Conservation (phyloP, 2,113 vertebrate genomes). For the Acinonyx jubatus region DNA sequence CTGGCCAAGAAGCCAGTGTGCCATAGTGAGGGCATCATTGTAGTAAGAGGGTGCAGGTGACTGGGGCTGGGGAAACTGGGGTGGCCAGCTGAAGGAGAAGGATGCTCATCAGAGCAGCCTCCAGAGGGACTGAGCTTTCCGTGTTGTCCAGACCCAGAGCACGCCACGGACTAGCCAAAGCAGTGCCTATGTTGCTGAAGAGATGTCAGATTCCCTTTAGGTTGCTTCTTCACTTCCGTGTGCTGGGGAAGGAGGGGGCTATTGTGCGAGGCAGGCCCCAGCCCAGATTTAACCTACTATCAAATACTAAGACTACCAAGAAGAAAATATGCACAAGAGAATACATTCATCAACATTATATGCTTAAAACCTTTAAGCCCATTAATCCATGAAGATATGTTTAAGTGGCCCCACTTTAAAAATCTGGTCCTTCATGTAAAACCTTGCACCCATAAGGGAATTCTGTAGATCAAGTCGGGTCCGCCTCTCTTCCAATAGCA, state of each 20-base stretch:
- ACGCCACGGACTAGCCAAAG: rapidly evolving
- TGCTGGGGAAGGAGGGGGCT: background rate
- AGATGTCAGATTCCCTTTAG: background rate
- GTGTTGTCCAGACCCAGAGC: background rate
- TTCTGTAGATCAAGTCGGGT: background rate
- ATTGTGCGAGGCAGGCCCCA: background rate
- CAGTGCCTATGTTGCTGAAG: background rate
- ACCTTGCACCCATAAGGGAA: background rate
- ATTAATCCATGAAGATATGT: constrained; percentile 25
- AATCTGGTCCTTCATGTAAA: background rate
- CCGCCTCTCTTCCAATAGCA: background rate
- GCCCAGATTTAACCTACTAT: background rate
- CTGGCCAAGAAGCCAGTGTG: background rate
- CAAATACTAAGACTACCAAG: background rate
- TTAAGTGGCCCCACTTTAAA: constrained; percentile 5
- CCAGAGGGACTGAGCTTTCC: background rate
- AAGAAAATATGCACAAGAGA: background rate
- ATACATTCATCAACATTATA: background rate
- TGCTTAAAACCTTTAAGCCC: constrained; percentile 23
- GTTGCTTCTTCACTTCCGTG: background rate
- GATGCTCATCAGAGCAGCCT: background rate
- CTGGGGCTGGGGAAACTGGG: background rate
- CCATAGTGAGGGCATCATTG: background rate
- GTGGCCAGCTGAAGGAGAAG: background rate
- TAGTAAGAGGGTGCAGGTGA: background rate